A percentile compares a stretch with the other conserved stretches of the same genome.
phyloP scores from a whole-genome alignment of 2,888 invertebrate genomes.

The Phania funesta region DNA sequence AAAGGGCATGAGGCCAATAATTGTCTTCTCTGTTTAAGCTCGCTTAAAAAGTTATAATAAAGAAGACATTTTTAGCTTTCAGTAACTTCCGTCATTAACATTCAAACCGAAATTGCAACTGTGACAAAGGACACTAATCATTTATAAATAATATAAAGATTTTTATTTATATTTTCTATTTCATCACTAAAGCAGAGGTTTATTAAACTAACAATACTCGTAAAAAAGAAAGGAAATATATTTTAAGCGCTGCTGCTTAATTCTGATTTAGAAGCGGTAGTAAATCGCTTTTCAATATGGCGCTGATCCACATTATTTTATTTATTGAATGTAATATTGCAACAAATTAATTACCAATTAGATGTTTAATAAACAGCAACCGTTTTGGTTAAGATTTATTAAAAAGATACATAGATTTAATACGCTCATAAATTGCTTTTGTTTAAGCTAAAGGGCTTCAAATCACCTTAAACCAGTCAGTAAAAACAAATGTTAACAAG shows the following conservation, averaged over 20 bases:
- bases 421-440: conserved; percentile 22
- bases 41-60: too few relatives aligned
- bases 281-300: conserved; percentile 1
- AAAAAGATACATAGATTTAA: neutral
- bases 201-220: neutral
- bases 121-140: neutral
- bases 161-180: neutral
- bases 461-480: conserved; percentile 26
- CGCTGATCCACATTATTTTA: neutral
- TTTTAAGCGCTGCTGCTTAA: neutral
- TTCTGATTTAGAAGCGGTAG: conserved; percentile 2
- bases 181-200: neutral
- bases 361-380: conserved; percentile 3
- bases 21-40: too few relatives aligned
- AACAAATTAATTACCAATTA: neutral
- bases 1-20: too few relatives aligned
- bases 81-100: conserved; percentile 7
- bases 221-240: conserved; percentile 8
- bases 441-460: conserved; percentile 10
- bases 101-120: neutral
- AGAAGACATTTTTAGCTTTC: neutral
- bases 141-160: neutral
- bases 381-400: neutral
- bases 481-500: conserved; percentile 27
- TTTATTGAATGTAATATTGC: neutral